Evolutionary conservation across 1,140 invertebrate species (phyloP).

Genomic region (Pseudomyrmex pallidus): DNA sequence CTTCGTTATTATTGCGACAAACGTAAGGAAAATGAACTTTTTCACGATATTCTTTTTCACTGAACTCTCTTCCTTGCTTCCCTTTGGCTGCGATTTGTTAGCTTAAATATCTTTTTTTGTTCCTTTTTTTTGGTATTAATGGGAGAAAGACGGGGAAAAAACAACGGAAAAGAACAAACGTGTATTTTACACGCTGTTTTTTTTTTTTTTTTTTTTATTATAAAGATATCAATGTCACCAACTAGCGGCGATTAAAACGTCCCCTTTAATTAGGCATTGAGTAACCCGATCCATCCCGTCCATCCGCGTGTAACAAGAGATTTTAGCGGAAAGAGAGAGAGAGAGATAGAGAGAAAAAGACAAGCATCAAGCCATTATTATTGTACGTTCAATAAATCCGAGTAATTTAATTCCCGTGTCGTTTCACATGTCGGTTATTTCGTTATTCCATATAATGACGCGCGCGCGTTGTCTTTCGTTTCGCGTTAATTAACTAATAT

Average conservation of each 20-base stretch:
- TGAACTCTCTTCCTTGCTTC: neutral
- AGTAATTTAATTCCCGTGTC: constrained; percentile 64
- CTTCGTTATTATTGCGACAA: neutral
- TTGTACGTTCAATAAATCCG: constrained; percentile 64
- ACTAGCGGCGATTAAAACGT: constrained; percentile 46
- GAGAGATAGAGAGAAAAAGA: neutral
- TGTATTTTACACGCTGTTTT: constrained; percentile 32
- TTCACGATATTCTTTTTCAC: neutral
- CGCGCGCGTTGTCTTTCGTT: constrained; percentile 25
- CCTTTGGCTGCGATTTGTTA: no score
- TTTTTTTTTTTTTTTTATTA: no score
- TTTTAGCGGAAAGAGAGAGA: constrained; percentile 24
- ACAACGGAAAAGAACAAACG: neutral
- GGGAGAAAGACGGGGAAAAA: no score
- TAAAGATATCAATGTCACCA: constrained; percentile 50
- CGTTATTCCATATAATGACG: constrained; percentile 16
- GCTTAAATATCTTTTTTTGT: no score
- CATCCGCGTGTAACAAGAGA: constrained; percentile 67
- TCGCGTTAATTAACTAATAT: constrained; percentile 35
- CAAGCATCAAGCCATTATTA: constrained; percentile 62
- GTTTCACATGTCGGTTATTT: constrained; percentile 46
- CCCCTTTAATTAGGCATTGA: constrained; percentile 62
- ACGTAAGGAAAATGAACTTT: neutral
- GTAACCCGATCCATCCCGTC: constrained; percentile 53
- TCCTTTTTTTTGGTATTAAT: no score